Evolutionary conservation across 2,113 vertebrate genomes (phyloP), one percentile per base, ranked within the genome.

Genomic region (Vombatus ursinus): DNA sequence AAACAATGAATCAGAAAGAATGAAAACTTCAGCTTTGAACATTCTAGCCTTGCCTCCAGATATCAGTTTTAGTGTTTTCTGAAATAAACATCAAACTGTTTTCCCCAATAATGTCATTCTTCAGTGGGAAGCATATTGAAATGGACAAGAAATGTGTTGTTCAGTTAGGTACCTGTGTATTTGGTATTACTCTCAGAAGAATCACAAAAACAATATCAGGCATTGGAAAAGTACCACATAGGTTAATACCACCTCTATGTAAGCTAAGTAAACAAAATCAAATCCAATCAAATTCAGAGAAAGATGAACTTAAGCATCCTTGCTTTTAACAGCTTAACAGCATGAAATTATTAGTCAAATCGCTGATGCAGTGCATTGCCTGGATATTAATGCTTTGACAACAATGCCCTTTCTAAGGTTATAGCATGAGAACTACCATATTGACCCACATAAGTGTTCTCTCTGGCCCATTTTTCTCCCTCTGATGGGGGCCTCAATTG

Each of bases 41-140:
- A 90, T 90, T 93, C 49, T 89, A 92, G n/a, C 1, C 0, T 92
- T 47, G 26, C 31, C 57, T 57, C 19, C 52, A 91, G 1, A 44
- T 68, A 31, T 68, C 50, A 95, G 61, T 90, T 95, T 2, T 2
- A n/a, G 3, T 94, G 5, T 95, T 94, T 51, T 91, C n/a, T 89
- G 14, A 89, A 53, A 0, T 90, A 95, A 90, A 0, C 26, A 95
- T 9, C 49, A 48, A 25, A 91, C 48, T 4, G 14, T 49, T 48
- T 57, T 52, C 89, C 10, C 28, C 16, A 50, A 50, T 37, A 90
- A 90, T 51, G 19, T 31, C 47, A 91, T 22, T 68, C 12, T 54
- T 94, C 31, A 90, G 44, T 93, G 92, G 11, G 2, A 57, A 96
- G 89, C 8, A 0, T 93, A 54, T 52, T 92, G 44, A 93, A 92